Conservation (phyloP, 92 coral and sea anemone genomes). For the Parazoanthus swiftii region DNA sequence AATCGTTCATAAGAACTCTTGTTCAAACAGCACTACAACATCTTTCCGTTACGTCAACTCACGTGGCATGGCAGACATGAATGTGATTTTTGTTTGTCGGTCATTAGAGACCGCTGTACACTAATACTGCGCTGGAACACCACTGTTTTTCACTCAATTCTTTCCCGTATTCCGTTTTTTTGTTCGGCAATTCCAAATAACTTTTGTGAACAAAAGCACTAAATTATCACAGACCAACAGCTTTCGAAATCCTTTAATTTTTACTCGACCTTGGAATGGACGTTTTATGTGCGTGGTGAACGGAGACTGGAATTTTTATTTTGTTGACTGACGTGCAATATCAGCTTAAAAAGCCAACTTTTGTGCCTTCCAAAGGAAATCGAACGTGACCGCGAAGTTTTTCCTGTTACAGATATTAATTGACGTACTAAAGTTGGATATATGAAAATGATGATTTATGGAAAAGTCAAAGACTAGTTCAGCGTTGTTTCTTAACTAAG, state of each 20-base stretch:
- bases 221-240: too few relatives aligned
- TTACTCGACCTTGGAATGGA: too few relatives aligned
- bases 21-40: background rate
- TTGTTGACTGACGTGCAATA: background rate
- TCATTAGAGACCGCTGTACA: background rate
- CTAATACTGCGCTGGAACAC: background rate
- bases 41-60: too few relatives aligned
- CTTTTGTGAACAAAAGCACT: background rate
- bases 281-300: background rate
- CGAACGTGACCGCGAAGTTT: background rate
- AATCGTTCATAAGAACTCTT: too few relatives aligned
- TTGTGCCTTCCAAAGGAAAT: background rate
- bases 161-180: background rate
- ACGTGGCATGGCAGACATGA: too few relatives aligned
- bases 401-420: background rate
- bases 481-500: too few relatives aligned
- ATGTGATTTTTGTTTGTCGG: background rate
- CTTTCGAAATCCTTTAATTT: too few relatives aligned
- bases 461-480: too few relatives aligned
- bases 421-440: too few relatives aligned
- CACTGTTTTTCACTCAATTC: too few relatives aligned
- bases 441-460: too few relatives aligned
- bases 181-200: background rate
- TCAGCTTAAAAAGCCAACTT: background rate
- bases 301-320: background rate